phyloP scores from a whole-genome alignment of 2,888 invertebrate genomes.

The Hartigia nigra region DNA sequence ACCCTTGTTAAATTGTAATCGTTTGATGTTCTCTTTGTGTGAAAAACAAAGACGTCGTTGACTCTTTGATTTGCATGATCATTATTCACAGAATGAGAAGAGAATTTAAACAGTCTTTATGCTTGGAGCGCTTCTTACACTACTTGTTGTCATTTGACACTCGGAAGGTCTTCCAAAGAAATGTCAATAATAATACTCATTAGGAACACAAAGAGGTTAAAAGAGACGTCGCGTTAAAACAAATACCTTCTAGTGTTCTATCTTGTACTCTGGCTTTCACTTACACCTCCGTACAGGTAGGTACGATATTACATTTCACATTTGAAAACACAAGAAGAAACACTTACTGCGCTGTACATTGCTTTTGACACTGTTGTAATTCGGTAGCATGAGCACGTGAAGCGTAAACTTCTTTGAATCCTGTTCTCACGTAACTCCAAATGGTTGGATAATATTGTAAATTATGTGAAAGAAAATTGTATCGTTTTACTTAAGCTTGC shows the following conservation, averaged over 20 bases:
- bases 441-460: background rate
- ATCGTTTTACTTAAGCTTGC: background rate
- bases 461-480: background rate
- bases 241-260: background rate
- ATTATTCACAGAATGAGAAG: background rate
- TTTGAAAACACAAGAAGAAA: background rate
- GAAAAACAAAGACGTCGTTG: background rate
- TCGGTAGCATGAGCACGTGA: background rate
- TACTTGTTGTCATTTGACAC: background rate
- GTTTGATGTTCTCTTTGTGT: background rate
- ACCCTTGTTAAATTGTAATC: background rate
- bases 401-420: background rate
- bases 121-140: background rate
- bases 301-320: background rate
- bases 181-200: background rate
- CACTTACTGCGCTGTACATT: background rate
- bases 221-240: background rate
- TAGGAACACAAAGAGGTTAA: background rate
- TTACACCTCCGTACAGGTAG: background rate
- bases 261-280: background rate
- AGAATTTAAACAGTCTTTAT: background rate
- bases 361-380: background rate
- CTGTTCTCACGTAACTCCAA: background rate
- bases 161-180: background rate
- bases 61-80: background rate